Evolutionary conservation across 2,888 invertebrate species (phyloP), one percentile per base, ranked within the genome.

Genomic region (Chymomyza procnemis): DNA sequence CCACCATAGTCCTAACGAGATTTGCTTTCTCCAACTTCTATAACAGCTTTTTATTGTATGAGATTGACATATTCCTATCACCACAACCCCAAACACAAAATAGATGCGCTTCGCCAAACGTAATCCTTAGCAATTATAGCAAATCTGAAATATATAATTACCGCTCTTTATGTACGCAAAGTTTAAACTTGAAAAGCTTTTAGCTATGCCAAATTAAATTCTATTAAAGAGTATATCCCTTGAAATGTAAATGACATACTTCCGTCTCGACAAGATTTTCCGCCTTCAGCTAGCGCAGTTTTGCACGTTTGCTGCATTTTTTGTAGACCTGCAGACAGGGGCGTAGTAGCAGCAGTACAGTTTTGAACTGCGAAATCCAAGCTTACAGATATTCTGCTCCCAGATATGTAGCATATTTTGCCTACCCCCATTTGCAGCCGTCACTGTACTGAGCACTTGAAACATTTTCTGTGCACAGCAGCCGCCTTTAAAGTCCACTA

Each of bases 401-500:
- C n/a, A n/a, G n/a, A n/a, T n/a, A n/a, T n/a, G n/a, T n/a, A n/a
- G n/a, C n/a, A n/a, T n/a, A n/a, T n/a, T n/a, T n/a, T 26, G 0
- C 4, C 6, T 26, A 26, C 6, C 26, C 47, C 47, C 16, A 60
- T 60, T 26, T 46, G 55, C 34, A 54, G 16, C 52, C 46, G 41
- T 46, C 30, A 14, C 63, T 47, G 50, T 64, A 61, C 64, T 41
- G 12, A 41, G 34, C 34, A 1, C 34, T 41, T 12, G 1, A 41
- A 41, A 41, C 12, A 12, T 41, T 41, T 41, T 41, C 34, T 12
- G 12, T 41, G 34, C 34, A 12, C 34, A 14, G 59, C 75, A 69
- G 64, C 56, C 62, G 73, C 52, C 63, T 76, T 78, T 74, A 78
- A 78, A 76, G 71, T 64, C 71, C 74, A 76, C 67, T 70, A 72